A percentile compares a stretch with the other conserved stretches of the same genome.
These are phyloP conservation scores for Boloria selene DNA, from an alignment of 2,888 invertebrate genomes.

Conservation along the genomic window DNA sequence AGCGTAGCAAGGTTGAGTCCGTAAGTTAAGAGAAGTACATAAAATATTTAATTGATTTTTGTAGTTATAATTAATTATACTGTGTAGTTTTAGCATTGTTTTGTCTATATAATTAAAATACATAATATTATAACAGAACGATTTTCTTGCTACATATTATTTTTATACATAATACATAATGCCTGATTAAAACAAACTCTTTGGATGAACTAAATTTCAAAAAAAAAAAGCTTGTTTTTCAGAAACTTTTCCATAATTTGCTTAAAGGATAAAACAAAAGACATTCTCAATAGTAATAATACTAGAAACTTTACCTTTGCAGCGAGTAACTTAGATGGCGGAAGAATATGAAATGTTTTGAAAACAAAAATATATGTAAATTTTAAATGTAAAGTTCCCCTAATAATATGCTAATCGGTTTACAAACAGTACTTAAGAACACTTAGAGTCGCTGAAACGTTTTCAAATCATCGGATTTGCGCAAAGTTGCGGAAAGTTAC, in stretches of 20 bases:
- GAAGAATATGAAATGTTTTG: slow-evolving; percentile 25
- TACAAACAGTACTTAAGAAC: slow-evolving; percentile 51
- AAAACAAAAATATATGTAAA: slow-evolving; percentile 41
- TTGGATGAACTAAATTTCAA: too few species aligned
- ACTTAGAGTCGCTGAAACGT: slow-evolving; percentile 49
- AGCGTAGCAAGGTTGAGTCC: too few species aligned
- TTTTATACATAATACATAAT: too few species aligned
- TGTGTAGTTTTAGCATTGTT: too few species aligned
- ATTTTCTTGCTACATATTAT: too few species aligned
- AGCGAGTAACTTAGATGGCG: slow-evolving; percentile 9
- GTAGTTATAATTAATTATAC: too few species aligned
- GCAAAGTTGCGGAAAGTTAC: slow-evolving; percentile 45
- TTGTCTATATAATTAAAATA: too few species aligned
- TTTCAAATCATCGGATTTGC: slow-evolving; percentile 53
- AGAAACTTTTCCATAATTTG: neutral
- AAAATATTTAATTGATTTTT: too few species aligned
- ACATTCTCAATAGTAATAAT: slow-evolving; percentile 17
- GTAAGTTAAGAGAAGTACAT: too few species aligned
- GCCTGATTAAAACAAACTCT: too few species aligned
- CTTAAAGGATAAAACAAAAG: slow-evolving; percentile 5
- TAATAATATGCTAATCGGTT: slow-evolving; percentile 58
- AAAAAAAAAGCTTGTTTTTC: too few species aligned
- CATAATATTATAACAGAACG: too few species aligned
- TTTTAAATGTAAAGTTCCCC: slow-evolving; percentile 40
- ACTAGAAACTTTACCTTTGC: slow-evolving; percentile 9